These are phyloP conservation scores for Watsonalla cultraria DNA, from an alignment of 2,888 invertebrate genomes.

Conservation along the genomic window DNA sequence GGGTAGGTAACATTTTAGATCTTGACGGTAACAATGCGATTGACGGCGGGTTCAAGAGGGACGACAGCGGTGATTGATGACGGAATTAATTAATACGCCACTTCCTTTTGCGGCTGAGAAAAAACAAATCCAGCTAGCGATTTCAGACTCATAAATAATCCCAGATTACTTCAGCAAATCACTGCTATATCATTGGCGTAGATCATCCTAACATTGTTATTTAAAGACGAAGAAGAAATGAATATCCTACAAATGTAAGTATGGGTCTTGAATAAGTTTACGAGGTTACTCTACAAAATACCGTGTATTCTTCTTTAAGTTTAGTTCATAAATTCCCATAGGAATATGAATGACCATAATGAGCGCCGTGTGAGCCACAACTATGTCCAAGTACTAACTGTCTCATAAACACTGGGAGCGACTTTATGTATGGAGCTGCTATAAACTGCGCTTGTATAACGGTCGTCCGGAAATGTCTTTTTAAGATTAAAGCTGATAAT, in stretches of 20 bases:
- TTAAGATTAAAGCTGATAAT: too few relatives aligned
- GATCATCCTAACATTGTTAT: background rate
- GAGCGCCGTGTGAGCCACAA: background rate
- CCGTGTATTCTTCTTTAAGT: too few relatives aligned
- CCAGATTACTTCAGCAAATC: background rate
- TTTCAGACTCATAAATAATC: conserved; percentile 23
- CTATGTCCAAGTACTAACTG: background rate
- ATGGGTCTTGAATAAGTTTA: too few relatives aligned
- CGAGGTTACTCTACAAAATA: too few relatives aligned
- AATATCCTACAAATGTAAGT: too few relatives aligned
- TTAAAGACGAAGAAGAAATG: too few relatives aligned
- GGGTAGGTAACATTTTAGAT: conserved; percentile 34
- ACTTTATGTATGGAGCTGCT: background rate
- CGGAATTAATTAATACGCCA: conserved; percentile 66
- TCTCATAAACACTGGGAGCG: conserved; percentile 3
- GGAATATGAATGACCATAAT: background rate
- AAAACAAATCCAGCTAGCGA: conserved; percentile 44
- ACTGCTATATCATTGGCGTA: background rate
- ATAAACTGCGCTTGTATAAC: too few relatives aligned
- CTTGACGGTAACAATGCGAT: conserved; percentile 53
- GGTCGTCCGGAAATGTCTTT: too few relatives aligned
- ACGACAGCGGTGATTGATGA: conserved; percentile 65
- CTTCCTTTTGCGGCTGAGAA: conserved; percentile 52
- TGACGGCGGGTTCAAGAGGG: conserved; percentile 54
- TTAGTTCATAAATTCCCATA: background rate